Conservation (phyloP, 1,140 invertebrate species). For the Parapsyche elsis region DNA sequence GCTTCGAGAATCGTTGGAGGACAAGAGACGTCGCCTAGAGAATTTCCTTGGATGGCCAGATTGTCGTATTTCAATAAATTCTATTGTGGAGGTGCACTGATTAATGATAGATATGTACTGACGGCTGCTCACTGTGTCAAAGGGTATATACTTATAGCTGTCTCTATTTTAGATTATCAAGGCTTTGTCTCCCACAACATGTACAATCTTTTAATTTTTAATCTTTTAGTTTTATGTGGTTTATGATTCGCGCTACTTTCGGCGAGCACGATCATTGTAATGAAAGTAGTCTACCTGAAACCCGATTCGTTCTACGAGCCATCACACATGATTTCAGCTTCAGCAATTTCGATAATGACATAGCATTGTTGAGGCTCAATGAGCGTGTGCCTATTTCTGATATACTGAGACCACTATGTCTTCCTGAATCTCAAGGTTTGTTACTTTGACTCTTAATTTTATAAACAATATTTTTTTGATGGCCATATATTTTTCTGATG, state of each 20-base stretch:
- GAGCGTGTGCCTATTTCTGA: conserved; percentile 79
- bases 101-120: conserved; percentile 84
- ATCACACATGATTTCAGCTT: conserved; percentile 83
- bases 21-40: conserved; percentile 74
- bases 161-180: not conserved
- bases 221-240: conserved; percentile 89
- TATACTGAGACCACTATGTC: conserved; percentile 81
- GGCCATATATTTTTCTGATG: no score
- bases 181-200: not conserved
- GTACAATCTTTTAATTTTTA: conserved; percentile 52
- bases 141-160: conserved; percentile 68
- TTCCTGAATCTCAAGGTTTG: conserved; percentile 74
- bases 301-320: conserved; percentile 78
- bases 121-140: conserved; percentile 88
- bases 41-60: conserved; percentile 86
- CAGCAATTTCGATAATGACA: conserved; percentile 87
- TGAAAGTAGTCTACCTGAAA: conserved; percentile 75
- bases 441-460: no score
- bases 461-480: not conserved
- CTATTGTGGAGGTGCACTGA: conserved; percentile 86
- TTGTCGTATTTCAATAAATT: conserved; percentile 85
- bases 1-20: conserved; percentile 83
- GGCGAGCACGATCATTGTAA: conserved; percentile 86
- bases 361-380: conserved; percentile 82
- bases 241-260: conserved; percentile 88